Percentiles rank a stretch among this genome's conserved stretches.
Evolutionary conservation across 2,113 vertebrate genomes (phyloP).

Genomic region (Proterorhinus semilunaris): DNA sequence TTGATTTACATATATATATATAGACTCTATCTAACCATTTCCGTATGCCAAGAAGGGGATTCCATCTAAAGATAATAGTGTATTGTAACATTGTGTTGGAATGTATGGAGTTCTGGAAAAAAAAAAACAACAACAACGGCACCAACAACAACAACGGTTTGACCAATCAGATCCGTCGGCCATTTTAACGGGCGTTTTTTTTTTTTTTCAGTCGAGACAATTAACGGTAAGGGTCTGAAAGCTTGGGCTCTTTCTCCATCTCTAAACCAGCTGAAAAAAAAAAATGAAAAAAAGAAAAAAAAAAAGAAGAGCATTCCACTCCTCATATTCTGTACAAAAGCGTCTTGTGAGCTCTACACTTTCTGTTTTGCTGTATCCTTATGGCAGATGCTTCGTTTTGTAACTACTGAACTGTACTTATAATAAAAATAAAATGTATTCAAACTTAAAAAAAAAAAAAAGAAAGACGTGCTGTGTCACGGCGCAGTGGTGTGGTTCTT

Average conservation of each 20-base stretch:
- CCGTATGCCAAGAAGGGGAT: constrained; percentile 53
- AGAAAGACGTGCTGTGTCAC: constrained; percentile 40
- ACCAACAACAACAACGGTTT: constrained; percentile 35
- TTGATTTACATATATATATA: constrained; percentile 37
- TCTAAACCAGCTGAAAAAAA: constrained; percentile 66
- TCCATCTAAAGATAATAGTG: constrained; percentile 46
- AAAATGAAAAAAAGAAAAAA: constrained; percentile 5
- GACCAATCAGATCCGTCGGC: constrained; percentile 35
- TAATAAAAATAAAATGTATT: constrained; percentile 88
- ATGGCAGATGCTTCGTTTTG: constrained; percentile 86
- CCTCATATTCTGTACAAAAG: constrained; percentile 74
- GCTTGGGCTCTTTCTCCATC: constrained; percentile 53
- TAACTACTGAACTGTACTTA: constrained; percentile 89
- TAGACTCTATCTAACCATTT: constrained; percentile 56
- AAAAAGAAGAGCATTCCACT: constrained; percentile 75
- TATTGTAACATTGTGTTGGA: constrained; percentile 45
- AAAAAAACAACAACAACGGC: constrained; percentile 41
- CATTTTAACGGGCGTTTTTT: constrained; percentile 33
- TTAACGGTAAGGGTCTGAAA: constrained; percentile 41
- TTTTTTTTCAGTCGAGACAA: constrained; percentile 61
- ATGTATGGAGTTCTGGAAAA: constrained; percentile 43
- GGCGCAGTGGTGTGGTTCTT: constrained; percentile 48
- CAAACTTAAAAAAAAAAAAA: constrained; percentile 75
- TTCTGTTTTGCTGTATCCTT: constrained; percentile 81
- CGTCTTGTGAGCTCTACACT: constrained; percentile 82